Conservation (phyloP, 2,888 invertebrate species). For the Zeuzera pyrina region DNA sequence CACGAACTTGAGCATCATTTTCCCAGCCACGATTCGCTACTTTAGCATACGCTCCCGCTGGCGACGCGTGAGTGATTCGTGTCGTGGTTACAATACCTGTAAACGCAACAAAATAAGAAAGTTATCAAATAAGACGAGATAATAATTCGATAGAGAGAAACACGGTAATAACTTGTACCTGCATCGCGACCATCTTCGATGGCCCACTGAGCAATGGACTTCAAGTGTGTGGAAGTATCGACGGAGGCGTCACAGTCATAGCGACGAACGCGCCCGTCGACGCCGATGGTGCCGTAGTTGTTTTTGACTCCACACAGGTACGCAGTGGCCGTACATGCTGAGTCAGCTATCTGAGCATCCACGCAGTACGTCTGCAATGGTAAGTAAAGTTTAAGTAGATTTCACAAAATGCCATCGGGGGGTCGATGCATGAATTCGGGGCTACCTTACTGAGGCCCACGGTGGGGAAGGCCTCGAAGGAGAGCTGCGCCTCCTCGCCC, state of each 20-base stretch:
- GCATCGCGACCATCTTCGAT: slow-evolving; percentile 57
- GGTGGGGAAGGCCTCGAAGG: slow-evolving; percentile 76
- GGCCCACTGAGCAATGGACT: slow-evolving; percentile 79
- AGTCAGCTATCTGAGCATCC: slow-evolving; percentile 78
- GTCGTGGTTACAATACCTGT: slow-evolving; percentile 83
- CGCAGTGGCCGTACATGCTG: slow-evolving; percentile 80
- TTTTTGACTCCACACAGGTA: slow-evolving; percentile 78
- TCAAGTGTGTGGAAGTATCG: slow-evolving; percentile 61
- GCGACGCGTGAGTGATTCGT: slow-evolving; percentile 85
- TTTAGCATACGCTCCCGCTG: slow-evolving; percentile 80
- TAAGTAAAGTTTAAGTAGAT: neutral
- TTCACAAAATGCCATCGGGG: neutral
- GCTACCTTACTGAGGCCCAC: slow-evolving; percentile 77
- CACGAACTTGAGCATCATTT: slow-evolving; percentile 71
- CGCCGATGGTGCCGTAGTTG: slow-evolving; percentile 77
- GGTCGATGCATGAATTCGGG: neutral
- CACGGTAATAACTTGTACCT: no score
- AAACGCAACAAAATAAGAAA: slow-evolving; percentile 4
- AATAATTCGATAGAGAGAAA: neutral
- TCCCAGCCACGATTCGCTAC: slow-evolving; percentile 82
- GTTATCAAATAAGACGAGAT: neutral
- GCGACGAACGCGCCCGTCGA: slow-evolving; percentile 74
- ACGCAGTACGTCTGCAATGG: slow-evolving; percentile 69
- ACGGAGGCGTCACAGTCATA: slow-evolving; percentile 72
- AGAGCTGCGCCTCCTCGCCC: slow-evolving; percentile 75